Evolutionary conservation across 2,888 invertebrate species (phyloP), one percentile per base, ranked within the genome.

Genomic region (Theristus sp.): DNA sequence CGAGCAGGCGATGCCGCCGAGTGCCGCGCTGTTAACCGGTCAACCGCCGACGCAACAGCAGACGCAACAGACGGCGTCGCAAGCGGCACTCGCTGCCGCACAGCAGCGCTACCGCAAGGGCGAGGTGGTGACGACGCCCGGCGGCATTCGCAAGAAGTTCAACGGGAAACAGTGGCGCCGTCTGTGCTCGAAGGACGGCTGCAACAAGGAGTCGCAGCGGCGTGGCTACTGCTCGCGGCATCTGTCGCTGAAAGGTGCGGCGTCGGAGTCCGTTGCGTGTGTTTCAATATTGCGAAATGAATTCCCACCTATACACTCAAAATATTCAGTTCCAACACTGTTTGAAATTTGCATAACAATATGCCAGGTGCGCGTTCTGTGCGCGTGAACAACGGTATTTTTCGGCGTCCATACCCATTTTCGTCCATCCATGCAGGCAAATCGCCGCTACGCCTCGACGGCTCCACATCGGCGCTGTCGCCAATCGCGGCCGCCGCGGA

Each of bases 111-210:
- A 49, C 24, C 13, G 49, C 49, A 96, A 96, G 78, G 96, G 96
- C 66, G 94, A 98, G 61, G 68, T 70, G 25, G 69, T 70, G 46
- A 84, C 86, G 2, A 89, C 89, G 57, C 87, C 89, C 2, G 89
- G 87, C 69, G 96, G 96, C 66, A 91, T 98, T 69, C 81, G 94
- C 22, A 98, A 98, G 80, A 98, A 96, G 79, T 98, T 91, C 78
- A 98, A 98, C 79, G 98, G 98, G 47, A 98, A 98, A 78, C 98
- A 98, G 76, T 98, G 96, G 98, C 82, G 96, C 64, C 81, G 96
- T 69, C 81, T 98, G 65, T 98, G 96, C 79, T 91, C 91, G 62
- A 88, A 87, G 75, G 88, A 89, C 71, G 87, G 88, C 22, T 70
- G 69, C 62, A 70, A 67, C 60, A 70, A 70, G 66, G 96, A 98